Evolutionary conservation across 2,888 invertebrate species (phyloP).

Genomic region (Caenorhabditis drosophilae): DNA sequence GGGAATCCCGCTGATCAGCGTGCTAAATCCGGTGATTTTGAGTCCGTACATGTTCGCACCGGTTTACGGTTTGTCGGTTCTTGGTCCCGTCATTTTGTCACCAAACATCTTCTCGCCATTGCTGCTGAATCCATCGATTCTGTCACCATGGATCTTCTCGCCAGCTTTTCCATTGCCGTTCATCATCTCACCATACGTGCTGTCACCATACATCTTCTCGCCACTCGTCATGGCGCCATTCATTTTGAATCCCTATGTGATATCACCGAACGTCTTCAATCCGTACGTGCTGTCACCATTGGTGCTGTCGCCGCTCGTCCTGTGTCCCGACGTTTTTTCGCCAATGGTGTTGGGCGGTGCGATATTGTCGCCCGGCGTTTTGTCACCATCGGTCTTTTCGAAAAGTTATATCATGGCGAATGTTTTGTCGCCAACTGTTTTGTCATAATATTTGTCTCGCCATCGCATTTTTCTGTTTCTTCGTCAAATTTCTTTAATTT

Average conservation of each 20-base stretch:
- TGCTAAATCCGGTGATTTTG: constrained; percentile 23
- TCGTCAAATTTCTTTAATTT: too few species aligned
- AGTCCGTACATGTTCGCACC: constrained; percentile 42
- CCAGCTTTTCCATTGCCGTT: constrained; percentile 50
- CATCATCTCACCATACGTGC: constrained; percentile 44
- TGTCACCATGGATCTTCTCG: constrained; percentile 46
- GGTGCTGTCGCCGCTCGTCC: constrained; percentile 36
- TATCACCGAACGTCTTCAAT: constrained; percentile 52
- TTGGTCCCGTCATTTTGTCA: constrained; percentile 57
- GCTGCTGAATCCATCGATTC: constrained; percentile 57
- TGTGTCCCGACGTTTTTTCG: constrained; percentile 39
- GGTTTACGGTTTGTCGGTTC: constrained; percentile 48
- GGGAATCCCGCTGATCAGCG: constrained; percentile 7
- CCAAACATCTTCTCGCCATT: constrained; percentile 61
- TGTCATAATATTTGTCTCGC: too few species aligned
- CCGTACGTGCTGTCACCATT: constrained; percentile 59
- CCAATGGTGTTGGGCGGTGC: constrained; percentile 56
- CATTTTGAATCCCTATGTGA: constrained; percentile 46
- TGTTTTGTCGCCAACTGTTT: constrained; percentile 57
- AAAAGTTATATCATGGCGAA: constrained; percentile 54
- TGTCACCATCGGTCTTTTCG: constrained; percentile 59
- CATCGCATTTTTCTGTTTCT: too few species aligned
- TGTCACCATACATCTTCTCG: constrained; percentile 43
- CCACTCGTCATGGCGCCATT: constrained; percentile 57
- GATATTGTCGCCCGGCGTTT: constrained; percentile 57